phyloP scores from a whole-genome alignment of 2,888 invertebrate species.

The Caenorhabditis doughertyi region DNA sequence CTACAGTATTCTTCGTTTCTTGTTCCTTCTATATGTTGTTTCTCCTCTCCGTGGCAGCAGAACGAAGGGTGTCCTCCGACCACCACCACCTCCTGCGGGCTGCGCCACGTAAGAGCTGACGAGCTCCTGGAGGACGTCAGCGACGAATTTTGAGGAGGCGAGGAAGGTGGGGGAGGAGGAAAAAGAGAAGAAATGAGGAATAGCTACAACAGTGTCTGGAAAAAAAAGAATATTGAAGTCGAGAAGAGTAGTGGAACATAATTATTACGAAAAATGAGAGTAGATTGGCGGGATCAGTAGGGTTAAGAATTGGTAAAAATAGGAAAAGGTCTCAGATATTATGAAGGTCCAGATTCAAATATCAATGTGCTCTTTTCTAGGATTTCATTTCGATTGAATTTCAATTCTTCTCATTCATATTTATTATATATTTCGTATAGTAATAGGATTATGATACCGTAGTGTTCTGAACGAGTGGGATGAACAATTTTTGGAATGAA shows the following conservation, averaged over 20 bases:
- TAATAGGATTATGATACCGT: too few species aligned
- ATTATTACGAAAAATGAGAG: not conserved
- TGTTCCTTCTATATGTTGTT: not conserved
- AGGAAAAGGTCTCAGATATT: too few species aligned
- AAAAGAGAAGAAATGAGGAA: slow-evolving; percentile 2
- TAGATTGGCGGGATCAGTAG: too few species aligned
- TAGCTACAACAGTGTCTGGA: slow-evolving; percentile 18
- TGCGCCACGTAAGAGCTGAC: slow-evolving; percentile 45
- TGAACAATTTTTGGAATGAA: too few species aligned
- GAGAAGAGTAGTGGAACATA: not conserved
- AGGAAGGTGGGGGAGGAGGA: slow-evolving; percentile 22
- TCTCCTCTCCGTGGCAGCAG: slow-evolving; percentile 31
- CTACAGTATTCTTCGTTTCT: slow-evolving; percentile 19
- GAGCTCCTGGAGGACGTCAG: slow-evolving; percentile 41
- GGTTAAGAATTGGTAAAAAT: too few species aligned
- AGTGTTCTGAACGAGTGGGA: too few species aligned
- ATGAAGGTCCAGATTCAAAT: not conserved
- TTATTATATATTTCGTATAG: too few species aligned
- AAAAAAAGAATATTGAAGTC: not conserved
- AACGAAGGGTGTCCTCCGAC: slow-evolving; percentile 40
- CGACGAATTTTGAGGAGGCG: slow-evolving; percentile 28
- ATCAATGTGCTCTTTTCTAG: not conserved
- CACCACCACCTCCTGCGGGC: slow-evolving; percentile 39
- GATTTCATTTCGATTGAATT: too few species aligned
- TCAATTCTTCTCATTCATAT: too few species aligned